Conservation (phyloP, 2,797 vertebrate genomes). For the Kryptolebias ocellatus region DNA sequence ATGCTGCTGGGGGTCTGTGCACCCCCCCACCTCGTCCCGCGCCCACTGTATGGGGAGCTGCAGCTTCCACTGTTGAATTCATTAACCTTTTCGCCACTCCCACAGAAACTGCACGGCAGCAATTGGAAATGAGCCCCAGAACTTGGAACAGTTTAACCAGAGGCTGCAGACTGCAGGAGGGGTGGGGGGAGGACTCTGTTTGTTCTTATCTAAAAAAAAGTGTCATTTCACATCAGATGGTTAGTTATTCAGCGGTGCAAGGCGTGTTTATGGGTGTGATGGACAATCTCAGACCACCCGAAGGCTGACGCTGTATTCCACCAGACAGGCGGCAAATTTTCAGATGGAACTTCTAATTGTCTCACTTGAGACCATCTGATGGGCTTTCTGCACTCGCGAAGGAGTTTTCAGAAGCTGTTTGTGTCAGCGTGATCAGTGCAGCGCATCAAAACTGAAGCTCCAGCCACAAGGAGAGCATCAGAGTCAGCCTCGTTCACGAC, state of each 20-base stretch:
- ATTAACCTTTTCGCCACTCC: constrained; percentile 83
- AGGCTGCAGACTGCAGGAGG: constrained; percentile 10
- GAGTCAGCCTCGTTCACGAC: neutral
- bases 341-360: constrained; percentile 69
- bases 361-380: constrained; percentile 60
- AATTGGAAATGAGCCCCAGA: constrained; percentile 66
- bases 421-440: constrained; percentile 66
- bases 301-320: constrained; percentile 45
- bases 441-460: constrained; percentile 28
- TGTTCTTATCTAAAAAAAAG: constrained; percentile 76
- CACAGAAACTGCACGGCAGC: constrained; percentile 61
- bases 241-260: constrained; percentile 81
- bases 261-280: constrained; percentile 53
- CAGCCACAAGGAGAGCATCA: constrained; percentile 12
- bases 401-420: constrained; percentile 70
- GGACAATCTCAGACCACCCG: constrained; percentile 30
- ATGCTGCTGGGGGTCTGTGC: constrained; percentile 59
- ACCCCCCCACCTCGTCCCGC: constrained; percentile 42
- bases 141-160: constrained; percentile 66
- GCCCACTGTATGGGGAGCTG: constrained; percentile 68
- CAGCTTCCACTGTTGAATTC: constrained; percentile 77
- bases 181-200: constrained; percentile 56
- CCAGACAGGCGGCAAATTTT: constrained; percentile 80
- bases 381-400: constrained; percentile 61
- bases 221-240: constrained; percentile 81